Evolutionary conservation across 2,113 vertebrate species (phyloP), one percentile per base, ranked within the genome.

Genomic region (Cisticola juncidis): DNA sequence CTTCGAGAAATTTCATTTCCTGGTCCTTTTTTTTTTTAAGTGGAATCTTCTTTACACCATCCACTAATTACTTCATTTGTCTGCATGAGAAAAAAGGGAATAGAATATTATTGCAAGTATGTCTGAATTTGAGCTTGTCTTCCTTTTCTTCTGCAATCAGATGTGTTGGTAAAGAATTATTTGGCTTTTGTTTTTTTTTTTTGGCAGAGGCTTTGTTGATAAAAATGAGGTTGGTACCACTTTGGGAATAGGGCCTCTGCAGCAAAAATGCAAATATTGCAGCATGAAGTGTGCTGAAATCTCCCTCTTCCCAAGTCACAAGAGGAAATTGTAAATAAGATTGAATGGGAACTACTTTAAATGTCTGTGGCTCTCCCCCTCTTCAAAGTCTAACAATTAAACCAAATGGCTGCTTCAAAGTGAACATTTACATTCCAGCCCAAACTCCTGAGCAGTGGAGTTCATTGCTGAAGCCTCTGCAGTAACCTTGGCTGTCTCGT

Each of bases 241-340:
- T 81, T 83, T 88, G 74, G 81, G 76, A 88, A 79, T 85, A 71
- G 69, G 60, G 44, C 81, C 56, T 93, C 76, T 92, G 70, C 88
- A 91, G 76, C 47, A 88, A 76, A 92, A 94, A 90, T 88, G 85
- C 69, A 95, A 95, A 96, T 94, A 82, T 36, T 92, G 72, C 77
- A 73, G 26, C 28, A 54, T 78, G 65, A 83, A 70, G 40, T 77
- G 64, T 96, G 69, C 81, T 12, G 76, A 87, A 91, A 92, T 88
- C 9, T 86, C n/a, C 40, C 38, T 82, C 84, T 70, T 86, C 70
- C 6, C 38, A 58, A 88, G 44, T 53, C 86, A 78, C 82, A 78
- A 73, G 94, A 88, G 76, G 60, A 87, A 94, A 86, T 77, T 86
- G 85, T 90, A 93, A 90, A 77, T 90, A 92, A 65, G 50, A 92